Evolutionary conservation across 2,113 vertebrate genomes (phyloP).

Genomic region (Eretmochelys imbricata): DNA sequence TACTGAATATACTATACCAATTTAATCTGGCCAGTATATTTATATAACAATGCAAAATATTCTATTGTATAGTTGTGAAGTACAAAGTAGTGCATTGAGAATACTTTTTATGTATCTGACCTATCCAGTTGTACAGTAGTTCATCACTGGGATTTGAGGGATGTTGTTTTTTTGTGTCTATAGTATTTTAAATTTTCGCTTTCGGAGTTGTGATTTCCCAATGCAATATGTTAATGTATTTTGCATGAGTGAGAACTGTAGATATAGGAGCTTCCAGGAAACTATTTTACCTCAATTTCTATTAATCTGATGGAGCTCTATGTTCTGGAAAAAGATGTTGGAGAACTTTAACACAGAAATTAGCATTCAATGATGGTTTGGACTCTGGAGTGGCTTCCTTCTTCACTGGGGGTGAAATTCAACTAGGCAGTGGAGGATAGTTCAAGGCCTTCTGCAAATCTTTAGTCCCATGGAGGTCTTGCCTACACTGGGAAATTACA

Average conservation of each 20-base stretch:
- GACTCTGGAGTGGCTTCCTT: neutral
- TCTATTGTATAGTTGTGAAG: neutral
- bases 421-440: neutral
- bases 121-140: neutral
- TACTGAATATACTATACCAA: neutral
- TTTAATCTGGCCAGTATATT: neutral
- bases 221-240: slow-evolving; percentile 52
- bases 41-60: neutral
- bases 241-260: slow-evolving; percentile 6
- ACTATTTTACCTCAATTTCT: slow-evolving; percentile 10
- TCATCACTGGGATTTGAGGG: slow-evolving; percentile 2
- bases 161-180: slow-evolving; percentile 16
- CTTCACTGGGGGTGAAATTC: neutral
- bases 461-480: neutral
- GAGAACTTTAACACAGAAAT: neutral
- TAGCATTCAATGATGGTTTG: neutral
- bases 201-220: slow-evolving; percentile 52
- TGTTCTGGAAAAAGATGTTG: neutral
- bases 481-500: neutral
- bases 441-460: neutral
- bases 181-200: slow-evolving; percentile 44
- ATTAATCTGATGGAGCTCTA: neutral
- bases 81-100: neutral
- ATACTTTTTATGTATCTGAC: neutral
- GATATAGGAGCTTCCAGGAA: slow-evolving; percentile 12